Conservation (phyloP, 1,140 invertebrate genomes). For the Linepithema humile region DNA sequence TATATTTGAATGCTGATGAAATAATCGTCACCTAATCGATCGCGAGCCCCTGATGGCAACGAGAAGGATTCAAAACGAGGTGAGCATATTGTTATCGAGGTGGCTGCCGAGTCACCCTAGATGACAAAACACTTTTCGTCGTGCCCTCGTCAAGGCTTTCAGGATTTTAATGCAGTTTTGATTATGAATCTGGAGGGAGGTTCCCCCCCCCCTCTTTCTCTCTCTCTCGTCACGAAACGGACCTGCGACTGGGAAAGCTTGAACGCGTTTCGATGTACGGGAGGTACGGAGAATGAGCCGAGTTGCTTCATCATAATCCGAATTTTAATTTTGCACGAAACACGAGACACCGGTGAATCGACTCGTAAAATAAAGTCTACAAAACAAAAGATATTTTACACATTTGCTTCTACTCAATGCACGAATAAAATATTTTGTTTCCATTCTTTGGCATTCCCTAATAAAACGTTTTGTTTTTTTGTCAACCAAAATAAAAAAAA, state of each 20-base stretch:
- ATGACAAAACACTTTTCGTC: conserved; percentile 77
- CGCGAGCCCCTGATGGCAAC: not conserved
- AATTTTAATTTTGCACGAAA: conserved; percentile 59
- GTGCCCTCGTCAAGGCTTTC: conserved; percentile 64
- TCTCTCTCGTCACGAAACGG: conserved; percentile 52
- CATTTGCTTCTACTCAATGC: not conserved
- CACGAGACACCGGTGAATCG: not conserved
- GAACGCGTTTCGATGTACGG: conserved; percentile 30
- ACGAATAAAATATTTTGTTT: conserved; percentile 3
- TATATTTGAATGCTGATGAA: not conserved
- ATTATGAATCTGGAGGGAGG: conserved; percentile 62
- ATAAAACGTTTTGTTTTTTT: not conserved
- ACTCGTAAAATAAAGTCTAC: not conserved
- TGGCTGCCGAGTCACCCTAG: conserved; percentile 50
- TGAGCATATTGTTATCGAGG: conserved; percentile 68
- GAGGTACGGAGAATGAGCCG: conserved; percentile 6
- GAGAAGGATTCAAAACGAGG: conserved; percentile 49
- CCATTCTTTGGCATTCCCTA: not conserved
- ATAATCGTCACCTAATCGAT: conserved; percentile 34
- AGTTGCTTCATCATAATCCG: conserved; percentile 43
- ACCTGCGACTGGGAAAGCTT: conserved; percentile 34
- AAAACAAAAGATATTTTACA: not conserved
- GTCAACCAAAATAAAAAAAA: not conserved
- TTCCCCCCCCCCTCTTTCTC: conserved; percentile 6
- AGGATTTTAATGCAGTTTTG: conserved; percentile 77